phyloP scores from a whole-genome alignment of 2,113 vertebrate genomes.

The Dasypus novemcinctus region DNA sequence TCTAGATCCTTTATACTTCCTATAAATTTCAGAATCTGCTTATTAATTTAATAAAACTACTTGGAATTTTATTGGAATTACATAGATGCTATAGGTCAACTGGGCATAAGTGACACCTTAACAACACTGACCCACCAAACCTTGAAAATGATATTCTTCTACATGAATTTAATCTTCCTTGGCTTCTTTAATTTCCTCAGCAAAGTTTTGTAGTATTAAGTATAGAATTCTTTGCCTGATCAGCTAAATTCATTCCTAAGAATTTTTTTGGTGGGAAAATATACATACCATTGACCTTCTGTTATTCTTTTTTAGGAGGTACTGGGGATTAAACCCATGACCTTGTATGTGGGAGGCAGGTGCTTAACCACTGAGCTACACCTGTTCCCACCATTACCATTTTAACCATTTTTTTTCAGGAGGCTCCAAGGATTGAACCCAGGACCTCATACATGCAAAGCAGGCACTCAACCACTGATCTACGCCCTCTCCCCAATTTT shows the following conservation, averaged over 20 bases:
- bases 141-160: background rate
- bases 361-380: too few relatives aligned
- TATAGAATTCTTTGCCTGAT: background rate
- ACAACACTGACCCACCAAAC: background rate
- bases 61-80: background rate
- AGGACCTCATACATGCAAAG: too few relatives aligned
- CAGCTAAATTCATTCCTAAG: background rate
- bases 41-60: background rate
- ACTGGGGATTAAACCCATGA: too few relatives aligned
- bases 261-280: background rate
- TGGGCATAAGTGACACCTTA: background rate
- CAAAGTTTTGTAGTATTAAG: background rate
- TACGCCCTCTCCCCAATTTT: too few relatives aligned
- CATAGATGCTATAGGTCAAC: background rate
- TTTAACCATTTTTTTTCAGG: too few relatives aligned
- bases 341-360: too few relatives aligned
- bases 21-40: background rate
- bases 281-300: too few relatives aligned
- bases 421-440: too few relatives aligned
- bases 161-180: background rate
- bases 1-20: background rate
- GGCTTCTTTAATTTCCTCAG: background rate
- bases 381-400: too few relatives aligned
- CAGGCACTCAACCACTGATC: too few relatives aligned
- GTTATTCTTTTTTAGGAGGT: too few relatives aligned